These are phyloP conservation scores for Scylla paramamosain DNA, from an alignment of 1,140 invertebrate genomes.

Conservation along the genomic window DNA sequence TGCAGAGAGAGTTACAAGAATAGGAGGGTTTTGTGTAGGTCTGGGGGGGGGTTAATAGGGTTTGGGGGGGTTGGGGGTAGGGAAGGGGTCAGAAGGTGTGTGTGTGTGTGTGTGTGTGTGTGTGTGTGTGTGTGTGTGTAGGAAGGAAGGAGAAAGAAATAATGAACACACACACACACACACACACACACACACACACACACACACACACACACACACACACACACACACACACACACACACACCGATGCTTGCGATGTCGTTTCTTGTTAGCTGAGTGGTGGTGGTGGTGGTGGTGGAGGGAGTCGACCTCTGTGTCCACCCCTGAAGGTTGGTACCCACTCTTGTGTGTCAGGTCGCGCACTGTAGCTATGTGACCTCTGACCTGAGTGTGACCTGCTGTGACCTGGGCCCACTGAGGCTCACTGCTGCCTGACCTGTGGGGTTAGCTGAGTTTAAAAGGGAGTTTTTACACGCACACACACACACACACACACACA, in stretches of 20 bases:
- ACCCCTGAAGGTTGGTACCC: conserved; percentile 71
- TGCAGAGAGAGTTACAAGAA: not conserved
- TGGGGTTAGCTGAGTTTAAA: not conserved
- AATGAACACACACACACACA: too few species aligned
- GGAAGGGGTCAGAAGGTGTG: not conserved
- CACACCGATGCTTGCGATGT: conserved; percentile 78
- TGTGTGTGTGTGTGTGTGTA: too few species aligned
- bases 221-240: too few species aligned
- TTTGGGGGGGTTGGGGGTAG: not conserved
- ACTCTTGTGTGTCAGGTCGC: conserved; percentile 72
- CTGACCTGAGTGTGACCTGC: conserved; percentile 64
- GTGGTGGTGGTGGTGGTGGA: conserved; percentile 70
- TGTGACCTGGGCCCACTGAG: conserved; percentile 74
- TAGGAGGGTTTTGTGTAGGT: conserved; percentile 80
- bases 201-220: too few species aligned
- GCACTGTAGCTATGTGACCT: conserved; percentile 71
- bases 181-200: too few species aligned
- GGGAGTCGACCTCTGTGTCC: conserved; percentile 74
- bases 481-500: too few species aligned
- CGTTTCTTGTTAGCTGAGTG: conserved; percentile 73
- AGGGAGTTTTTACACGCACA: too few species aligned
- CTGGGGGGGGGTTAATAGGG: conserved; percentile 77
- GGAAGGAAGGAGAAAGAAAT: too few species aligned
- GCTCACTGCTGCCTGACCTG: conserved; percentile 70
- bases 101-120: not conserved